Evolutionary conservation across 2,113 vertebrate genomes (phyloP), one percentile per base, ranked within the genome.

Genomic region (Orycteropus afer): DNA sequence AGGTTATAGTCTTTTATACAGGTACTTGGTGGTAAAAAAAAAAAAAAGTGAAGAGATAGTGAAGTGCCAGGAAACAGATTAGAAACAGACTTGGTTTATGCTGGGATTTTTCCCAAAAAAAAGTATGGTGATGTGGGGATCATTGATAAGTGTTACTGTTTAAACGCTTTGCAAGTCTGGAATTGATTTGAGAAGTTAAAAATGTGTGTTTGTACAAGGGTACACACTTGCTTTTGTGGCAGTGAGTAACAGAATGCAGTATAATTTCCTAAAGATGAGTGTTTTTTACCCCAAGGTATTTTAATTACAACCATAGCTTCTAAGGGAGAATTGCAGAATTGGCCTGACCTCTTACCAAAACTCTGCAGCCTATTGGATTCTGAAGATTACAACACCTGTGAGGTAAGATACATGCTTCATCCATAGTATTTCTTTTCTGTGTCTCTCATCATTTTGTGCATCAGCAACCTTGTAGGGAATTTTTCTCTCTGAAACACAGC

Each of bases 251-350:
- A 37, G 1, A 74, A 37, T 55, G 4, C 27, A 82, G 7, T 65
- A 34, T n/a, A 15, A 69, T 90, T 73, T 77, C 25, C 49, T 94
- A 67, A 9, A 82, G 32, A 57, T 61, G 77, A 8, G 63, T 95
- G 86, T 98, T 83, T 84, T 80, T 67, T 83, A n/a, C n/a, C 22
- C 97, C 79, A 98, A 99, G 99, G 99, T 96, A 99, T 99, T 98
- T 98, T 99, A 97, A 99, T 99, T 98, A 99, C 99, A 98, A 99
- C 99, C 14, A 99, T 99, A 95, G 99, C 99, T 7, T 99, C 99
- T 89, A 99, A 99, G 96, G 99, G 99, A 77, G 99, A 99, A 92
- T 98, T 99, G 18, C 99, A 99, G 95, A 99, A 99, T 97, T 99
- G 99, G 99, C 99, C 99, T 4, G 99, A 99, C 83, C 99, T 99